Evolutionary conservation across 2,888 invertebrate genomes (phyloP), one percentile per base, ranked within the genome.

Genomic region (Nemurella pictetii): DNA sequence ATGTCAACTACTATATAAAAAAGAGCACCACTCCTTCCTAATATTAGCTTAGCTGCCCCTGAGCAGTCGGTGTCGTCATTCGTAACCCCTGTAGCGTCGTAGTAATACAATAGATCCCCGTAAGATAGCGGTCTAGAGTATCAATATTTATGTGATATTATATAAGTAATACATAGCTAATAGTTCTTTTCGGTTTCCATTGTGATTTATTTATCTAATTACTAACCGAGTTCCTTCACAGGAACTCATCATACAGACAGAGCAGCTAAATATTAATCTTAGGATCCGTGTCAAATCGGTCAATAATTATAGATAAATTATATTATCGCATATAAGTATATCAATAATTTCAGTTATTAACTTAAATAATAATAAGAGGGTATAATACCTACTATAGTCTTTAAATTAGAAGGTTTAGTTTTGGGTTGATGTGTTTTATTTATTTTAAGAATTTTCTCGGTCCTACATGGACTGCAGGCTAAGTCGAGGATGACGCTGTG

Each of bases 201-300:
- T 78, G 4, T 78, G n/a, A 30, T 78, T 78, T 30, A 78, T 78
- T 78, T 78, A 29, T 78, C 29, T 29, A 29, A 4, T 78, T 78
- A 78, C 28, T 27, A 15, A 29, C 28, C 28, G 55, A 55, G 55
- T 55, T n/a, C 78, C 30, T 7, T 78, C 2, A n/a, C 5, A 2
- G 78, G 78, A 29, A 29, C 28, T 29, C 78, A 29, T 55, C 55
- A 15, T 55, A 20, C 55, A 12, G 20, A 12, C 55, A 55, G 55
- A 55, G 55, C 55, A 55, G 55, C 55, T 55, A 55, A 55, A 32
- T 20, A 55, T 20, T 55, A 55, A 55, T 55, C 55, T 55, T 55
- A 55, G 20, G 55, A 12, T 20, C 55, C 9, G n/a, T n/a, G n/a
- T 20, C 9, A 55, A 32, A 7, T 20, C 9, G 55, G 55, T 55